phyloP scores from a whole-genome alignment of 1,140 invertebrate genomes.

The Drosophila watanabei region DNA sequence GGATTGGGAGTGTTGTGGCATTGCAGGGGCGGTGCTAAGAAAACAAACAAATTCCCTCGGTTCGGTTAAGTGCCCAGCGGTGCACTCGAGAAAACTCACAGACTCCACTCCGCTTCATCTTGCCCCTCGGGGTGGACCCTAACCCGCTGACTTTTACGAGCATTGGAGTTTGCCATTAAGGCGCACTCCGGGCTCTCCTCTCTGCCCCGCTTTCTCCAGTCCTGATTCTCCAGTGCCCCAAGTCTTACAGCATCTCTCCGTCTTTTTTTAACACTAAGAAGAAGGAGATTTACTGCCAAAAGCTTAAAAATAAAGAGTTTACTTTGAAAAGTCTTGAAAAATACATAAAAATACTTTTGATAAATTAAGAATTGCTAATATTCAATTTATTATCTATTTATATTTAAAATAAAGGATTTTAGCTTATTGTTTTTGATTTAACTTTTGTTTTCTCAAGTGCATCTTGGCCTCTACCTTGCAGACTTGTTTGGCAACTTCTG shows the following conservation, averaged over 20 bases:
- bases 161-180: conserved; percentile 71
- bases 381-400: neutral
- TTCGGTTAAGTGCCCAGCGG: conserved; percentile 75
- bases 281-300: neutral
- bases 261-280: conserved; percentile 2
- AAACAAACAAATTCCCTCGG: conserved; percentile 77
- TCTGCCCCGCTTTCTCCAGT: conserved; percentile 20
- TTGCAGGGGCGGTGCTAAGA: conserved; percentile 31
- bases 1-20: conserved; percentile 6
- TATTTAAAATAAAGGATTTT: neutral
- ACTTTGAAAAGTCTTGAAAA: neutral
- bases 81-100: conserved; percentile 52
- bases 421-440: neutral
- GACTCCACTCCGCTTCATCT: conserved; percentile 5
- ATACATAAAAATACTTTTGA: neutral
- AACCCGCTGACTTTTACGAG: conserved; percentile 71
- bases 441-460: conserved; percentile 6
- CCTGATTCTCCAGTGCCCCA: conserved; percentile 18
- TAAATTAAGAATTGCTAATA: neutral
- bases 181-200: conserved; percentile 35
- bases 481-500: conserved; percentile 42
- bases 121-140: conserved; percentile 15
- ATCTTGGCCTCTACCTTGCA: conserved; percentile 33
- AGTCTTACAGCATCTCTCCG: neutral
- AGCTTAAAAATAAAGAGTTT: neutral